Evolutionary conservation across 2,888 invertebrate genomes (phyloP), one percentile per base, ranked within the genome.

Genomic region (Euphydryas editha): DNA sequence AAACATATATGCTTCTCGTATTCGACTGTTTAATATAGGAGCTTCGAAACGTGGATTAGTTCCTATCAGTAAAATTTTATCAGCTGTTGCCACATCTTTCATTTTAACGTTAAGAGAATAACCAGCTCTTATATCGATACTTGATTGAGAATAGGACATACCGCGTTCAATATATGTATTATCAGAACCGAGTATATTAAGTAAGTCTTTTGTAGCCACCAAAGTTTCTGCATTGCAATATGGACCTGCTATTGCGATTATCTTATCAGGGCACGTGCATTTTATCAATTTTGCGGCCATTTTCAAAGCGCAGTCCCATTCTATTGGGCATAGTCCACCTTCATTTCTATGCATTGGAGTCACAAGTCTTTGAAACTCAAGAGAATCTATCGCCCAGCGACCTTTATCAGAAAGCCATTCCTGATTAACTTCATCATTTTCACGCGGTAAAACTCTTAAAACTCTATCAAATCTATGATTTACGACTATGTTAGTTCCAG

Each of bases 371-470:
- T 99, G 99, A 68, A 98, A 94, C 85, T 98, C 99, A 59, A 99
- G 92, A 1, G 99, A 99, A 87, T 99, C 99, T 80, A 97, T 98
- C 0, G 99, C 96, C 93, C 99, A 99, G 62, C 99, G 94, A 0
- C 98, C 96, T 88, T 99, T 99, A 87, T 99, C 99, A 0, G 98
- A 98, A 60, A 99, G 92, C 99, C 99, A 99, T 92, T 99, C 99
- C 88, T 99, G 99, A 87, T 99, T 99, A 18, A 92, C 79, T 75
- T 92, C 90, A 1, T 87, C 84, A 58, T 92, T 80, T 73, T 91
- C 92, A 58, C 91, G 79, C 7, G 92, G 92, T 51, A 92, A 72
- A 42, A 91, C 80, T 69, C 92, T 78, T 57, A 92, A 68, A 0
- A 91, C 81, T 72, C 85, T 83, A 68, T 90, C 81, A 63, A 81